Base-by-base conservation (phyloP, 2,797 vertebrate genomes). In the Cuniculus paca region DNA sequence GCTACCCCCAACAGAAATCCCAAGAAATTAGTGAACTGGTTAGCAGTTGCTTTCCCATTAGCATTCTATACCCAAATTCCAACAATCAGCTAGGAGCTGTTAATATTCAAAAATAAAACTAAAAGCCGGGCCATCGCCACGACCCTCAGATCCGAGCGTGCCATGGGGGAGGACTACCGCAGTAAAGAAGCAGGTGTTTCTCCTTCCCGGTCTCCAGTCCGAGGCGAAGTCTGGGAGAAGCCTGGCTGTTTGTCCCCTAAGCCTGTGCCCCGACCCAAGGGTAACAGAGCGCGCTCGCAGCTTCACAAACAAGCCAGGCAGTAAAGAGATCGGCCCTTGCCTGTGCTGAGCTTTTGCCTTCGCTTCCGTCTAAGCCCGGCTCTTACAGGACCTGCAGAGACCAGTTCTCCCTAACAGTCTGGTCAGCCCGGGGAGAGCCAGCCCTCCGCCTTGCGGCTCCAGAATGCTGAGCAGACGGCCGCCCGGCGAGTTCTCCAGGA, bases 401-500 rank as follows among this genome's bases (percentile, higher is more conserved):
- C 14, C 52, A 54, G 52, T 52, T 16, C 52, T 52, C 2, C 14
- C 17, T 52, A 13, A 52, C 52, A 52, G 52, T 52, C 52, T 16
- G 17, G 12, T 16, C 52, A 19, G 52, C 52, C 45, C 78, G 85
- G 68, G 78, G 81, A 91, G 83, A 36, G 79, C 61, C 72, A 79
- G 54, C 61, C 89, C 77, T 92, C 72, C 42, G 48, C 60, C 82
- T 34, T 56, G 72, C 58, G 78, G 65, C 65, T n/a, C n/a, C n/a
- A n/a, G n/a, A n/a, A n/a, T n/a, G n/a, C n/a, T n/a, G n/a, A n/a
- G n/a, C n/a, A n/a, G n/a, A n/a, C n/a, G 95, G 90, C 96, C 98
- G 91, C 96, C 70, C 34, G 95, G 61, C 13, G 60, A 79, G 80
- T 93, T 96, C 95, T 84, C 97, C 81, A 63, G n/a, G 70, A 85